These are phyloP conservation scores for Acanthurus tractus DNA, from an alignment of 2,797 vertebrate genomes.

Conservation along the genomic window DNA sequence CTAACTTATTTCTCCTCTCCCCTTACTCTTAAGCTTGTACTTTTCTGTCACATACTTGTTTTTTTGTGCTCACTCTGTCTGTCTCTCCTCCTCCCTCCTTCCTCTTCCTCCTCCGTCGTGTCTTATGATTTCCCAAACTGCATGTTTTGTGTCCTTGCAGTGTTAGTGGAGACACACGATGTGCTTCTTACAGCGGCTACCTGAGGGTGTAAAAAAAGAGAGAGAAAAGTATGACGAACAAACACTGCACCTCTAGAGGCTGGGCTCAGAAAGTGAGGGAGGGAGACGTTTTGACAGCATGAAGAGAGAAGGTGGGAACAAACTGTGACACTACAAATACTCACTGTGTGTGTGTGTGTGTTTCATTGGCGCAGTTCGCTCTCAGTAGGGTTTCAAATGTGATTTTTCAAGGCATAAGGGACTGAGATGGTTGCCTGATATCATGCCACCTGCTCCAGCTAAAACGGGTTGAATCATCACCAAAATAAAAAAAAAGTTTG, in stretches of 20 bases:
- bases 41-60: constrained; percentile 32
- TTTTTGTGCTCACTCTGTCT: constrained; percentile 26
- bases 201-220: constrained; percentile 37
- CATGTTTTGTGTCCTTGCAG: constrained; percentile 67
- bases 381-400: constrained; percentile 42
- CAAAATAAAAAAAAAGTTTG: neutral
- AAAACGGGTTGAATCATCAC: constrained; percentile 1
- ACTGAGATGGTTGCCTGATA: constrained; percentile 34
- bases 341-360: constrained; percentile 16
- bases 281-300: constrained; percentile 63
- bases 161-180: constrained; percentile 54
- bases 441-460: constrained; percentile 17
- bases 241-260: constrained; percentile 48
- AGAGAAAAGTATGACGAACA: constrained; percentile 19
- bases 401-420: constrained; percentile 27
- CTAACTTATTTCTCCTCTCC: constrained; percentile 31
- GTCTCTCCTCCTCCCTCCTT: constrained; percentile 6
- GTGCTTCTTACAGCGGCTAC: constrained; percentile 54
- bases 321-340: constrained; percentile 61
- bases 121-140: constrained; percentile 63
- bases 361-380: constrained; percentile 34
- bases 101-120: constrained; percentile 35
- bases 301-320: constrained; percentile 59
- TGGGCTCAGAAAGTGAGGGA: constrained; percentile 38
- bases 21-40: constrained; percentile 32